Conservation (phyloP, 2,888 invertebrate species). For the Tachina fera region DNA sequence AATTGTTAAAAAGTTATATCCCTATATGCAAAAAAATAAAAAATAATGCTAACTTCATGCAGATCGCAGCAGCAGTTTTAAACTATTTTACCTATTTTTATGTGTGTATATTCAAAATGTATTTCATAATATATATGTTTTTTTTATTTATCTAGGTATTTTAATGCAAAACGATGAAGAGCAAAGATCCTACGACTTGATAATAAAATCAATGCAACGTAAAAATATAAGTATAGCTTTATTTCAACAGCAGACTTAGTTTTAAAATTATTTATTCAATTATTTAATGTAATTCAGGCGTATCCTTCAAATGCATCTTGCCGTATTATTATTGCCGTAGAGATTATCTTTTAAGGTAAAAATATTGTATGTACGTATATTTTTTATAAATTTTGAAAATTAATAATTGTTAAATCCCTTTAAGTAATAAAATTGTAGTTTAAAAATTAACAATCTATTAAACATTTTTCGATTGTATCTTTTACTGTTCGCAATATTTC, state of each 20-base stretch:
- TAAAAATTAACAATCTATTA: constrained; percentile 39
- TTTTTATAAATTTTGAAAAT: neutral
- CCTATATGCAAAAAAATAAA: neutral
- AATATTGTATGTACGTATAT: neutral
- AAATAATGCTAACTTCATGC: neutral
- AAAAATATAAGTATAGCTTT: constrained; percentile 71
- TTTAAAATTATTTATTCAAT: constrained; percentile 5
- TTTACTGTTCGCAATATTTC: constrained; percentile 45
- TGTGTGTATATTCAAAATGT: neutral
- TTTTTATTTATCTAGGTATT: constrained; percentile 73
- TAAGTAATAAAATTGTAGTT: constrained; percentile 2
- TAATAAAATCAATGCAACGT: constrained; percentile 70
- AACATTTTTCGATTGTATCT: constrained; percentile 52
- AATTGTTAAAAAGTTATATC: too few species aligned
- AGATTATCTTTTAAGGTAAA: constrained; percentile 24
- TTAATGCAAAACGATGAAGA: constrained; percentile 75
- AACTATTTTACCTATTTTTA: neutral
- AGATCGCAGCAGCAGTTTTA: neutral
- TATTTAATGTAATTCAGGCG: neutral
- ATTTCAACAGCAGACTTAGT: constrained; percentile 50
- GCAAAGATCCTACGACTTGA: constrained; percentile 58
- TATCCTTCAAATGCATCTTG: constrained; percentile 33
- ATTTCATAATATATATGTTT: neutral
- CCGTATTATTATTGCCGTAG: constrained; percentile 27
- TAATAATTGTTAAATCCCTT: neutral